These are phyloP conservation scores for Silurus lanzhouensis DNA, from an alignment of 2,797 vertebrate species.

Conservation along the genomic window DNA sequence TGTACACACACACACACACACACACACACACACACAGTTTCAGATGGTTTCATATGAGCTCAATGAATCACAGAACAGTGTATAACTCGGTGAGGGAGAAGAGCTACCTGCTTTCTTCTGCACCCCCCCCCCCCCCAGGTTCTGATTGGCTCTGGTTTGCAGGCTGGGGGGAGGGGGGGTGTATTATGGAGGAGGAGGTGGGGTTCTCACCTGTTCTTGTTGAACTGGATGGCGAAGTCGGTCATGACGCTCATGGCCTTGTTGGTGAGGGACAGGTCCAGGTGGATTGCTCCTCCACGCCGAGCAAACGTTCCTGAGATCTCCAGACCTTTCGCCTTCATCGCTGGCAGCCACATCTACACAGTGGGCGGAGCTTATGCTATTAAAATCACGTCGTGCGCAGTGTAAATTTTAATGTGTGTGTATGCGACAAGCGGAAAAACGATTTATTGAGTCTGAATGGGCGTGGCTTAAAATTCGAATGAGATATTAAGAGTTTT, in stretches of 20 bases:
- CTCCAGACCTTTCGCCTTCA: constrained; percentile 97
- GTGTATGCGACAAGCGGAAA: too few species aligned
- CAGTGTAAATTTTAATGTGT: not conserved
- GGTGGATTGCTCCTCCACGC: constrained; percentile 88
- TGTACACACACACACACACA: constrained; percentile 57
- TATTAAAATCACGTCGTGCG: not conserved
- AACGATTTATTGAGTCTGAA: too few species aligned
- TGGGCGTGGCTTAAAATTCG: not conserved
- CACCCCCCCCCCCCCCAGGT: too few species aligned
- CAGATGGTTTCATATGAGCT: too few species aligned
- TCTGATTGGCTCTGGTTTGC: too few species aligned
- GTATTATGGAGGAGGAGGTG: too few species aligned
- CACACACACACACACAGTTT: not conserved
- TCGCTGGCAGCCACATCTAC: constrained; percentile 93
- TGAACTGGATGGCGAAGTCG: constrained; percentile 98
- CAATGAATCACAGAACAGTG: not conserved
- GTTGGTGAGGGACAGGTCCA: constrained; percentile 93
- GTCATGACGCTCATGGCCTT: constrained; percentile 96
- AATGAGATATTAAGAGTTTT: not conserved
- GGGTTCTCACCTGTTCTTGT: constrained; percentile 88
- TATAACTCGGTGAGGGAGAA: too few species aligned
- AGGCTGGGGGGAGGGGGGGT: too few species aligned
- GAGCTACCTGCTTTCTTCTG: too few species aligned
- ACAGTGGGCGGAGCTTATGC: not conserved
- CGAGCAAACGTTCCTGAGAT: constrained; percentile 91